Conservation (phyloP, 2,113 vertebrate species). For the Chaetodon trifascialis region DNA sequence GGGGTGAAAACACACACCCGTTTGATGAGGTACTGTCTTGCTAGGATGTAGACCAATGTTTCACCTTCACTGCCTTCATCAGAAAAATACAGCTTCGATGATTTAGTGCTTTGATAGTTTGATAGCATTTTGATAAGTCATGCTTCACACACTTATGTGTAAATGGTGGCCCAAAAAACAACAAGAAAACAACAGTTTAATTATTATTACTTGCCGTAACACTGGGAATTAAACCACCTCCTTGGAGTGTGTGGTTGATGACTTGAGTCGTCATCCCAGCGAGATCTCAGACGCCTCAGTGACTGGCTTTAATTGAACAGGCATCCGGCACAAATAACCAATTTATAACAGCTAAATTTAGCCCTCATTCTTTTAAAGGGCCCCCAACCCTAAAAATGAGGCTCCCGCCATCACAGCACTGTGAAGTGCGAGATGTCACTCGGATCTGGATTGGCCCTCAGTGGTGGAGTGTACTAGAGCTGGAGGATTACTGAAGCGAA, state of each 20-base stretch:
- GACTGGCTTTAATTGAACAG: slow-evolving; percentile 77
- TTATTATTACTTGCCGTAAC: slow-evolving; percentile 39
- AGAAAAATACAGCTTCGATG: slow-evolving; percentile 3
- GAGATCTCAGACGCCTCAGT: slow-evolving; percentile 65
- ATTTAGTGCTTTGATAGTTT: no score
- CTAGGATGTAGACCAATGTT: no score
- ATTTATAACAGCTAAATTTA: slow-evolving; percentile 78
- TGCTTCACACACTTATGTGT: slow-evolving; percentile 21
- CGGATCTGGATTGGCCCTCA: slow-evolving; percentile 50
- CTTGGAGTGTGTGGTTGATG: slow-evolving; percentile 52
- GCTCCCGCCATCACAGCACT: slow-evolving; percentile 27
- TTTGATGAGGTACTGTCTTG: neutral
- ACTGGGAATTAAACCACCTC: slow-evolving; percentile 39
- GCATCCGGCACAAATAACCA: slow-evolving; percentile 75
- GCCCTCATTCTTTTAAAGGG: slow-evolving; percentile 63
- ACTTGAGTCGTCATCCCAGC: slow-evolving; percentile 52
- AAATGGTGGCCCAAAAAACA: slow-evolving; percentile 6
- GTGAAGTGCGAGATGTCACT: slow-evolving; percentile 42
- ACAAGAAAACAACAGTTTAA: slow-evolving; percentile 39
- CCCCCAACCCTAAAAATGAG: slow-evolving; percentile 45
- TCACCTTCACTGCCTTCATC: neutral
- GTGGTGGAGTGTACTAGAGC: slow-evolving; percentile 36
- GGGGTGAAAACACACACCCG: neutral
- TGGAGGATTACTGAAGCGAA: slow-evolving; percentile 47
- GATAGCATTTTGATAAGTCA: no score